phyloP scores from a whole-genome alignment of 1,140 invertebrate species.

The Drosophila gunungcola region DNA sequence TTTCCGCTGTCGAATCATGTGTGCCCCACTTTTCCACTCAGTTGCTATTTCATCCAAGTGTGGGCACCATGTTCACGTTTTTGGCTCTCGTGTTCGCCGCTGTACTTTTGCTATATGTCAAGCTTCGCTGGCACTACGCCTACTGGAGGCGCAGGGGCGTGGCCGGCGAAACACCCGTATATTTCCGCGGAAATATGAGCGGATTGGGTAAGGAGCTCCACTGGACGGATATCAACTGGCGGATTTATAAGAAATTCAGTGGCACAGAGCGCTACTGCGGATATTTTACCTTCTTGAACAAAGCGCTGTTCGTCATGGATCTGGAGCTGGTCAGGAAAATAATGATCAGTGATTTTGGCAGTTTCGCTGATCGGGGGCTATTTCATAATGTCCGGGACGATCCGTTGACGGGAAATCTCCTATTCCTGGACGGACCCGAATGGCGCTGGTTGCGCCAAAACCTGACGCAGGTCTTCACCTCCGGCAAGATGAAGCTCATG shows the following conservation, averaged over 20 bases:
- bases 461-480: slow-evolving; percentile 88
- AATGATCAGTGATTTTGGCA: slow-evolving; percentile 86
- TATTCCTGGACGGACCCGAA: slow-evolving; percentile 85
- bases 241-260: slow-evolving; percentile 58
- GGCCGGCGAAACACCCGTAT: slow-evolving; percentile 41
- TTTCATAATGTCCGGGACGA: slow-evolving; percentile 85
- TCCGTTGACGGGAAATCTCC: slow-evolving; percentile 85
- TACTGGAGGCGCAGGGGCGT: slow-evolving; percentile 86
- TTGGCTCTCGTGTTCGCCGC: slow-evolving; percentile 20
- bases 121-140: slow-evolving; percentile 47
- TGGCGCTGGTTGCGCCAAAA: slow-evolving; percentile 88
- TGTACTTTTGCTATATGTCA: slow-evolving; percentile 32
- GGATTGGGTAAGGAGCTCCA: slow-evolving; percentile 56
- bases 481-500: slow-evolving; percentile 87
- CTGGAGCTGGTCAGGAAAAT: slow-evolving; percentile 85
- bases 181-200: slow-evolving; percentile 61
- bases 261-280: slow-evolving; percentile 50
- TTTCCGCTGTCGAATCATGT: not conserved
- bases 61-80: slow-evolving; percentile 38
- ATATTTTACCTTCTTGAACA: slow-evolving; percentile 61
- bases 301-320: slow-evolving; percentile 68
- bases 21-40: slow-evolving; percentile 4
- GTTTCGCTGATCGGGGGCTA: slow-evolving; percentile 86
- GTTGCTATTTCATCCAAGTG: slow-evolving; percentile 18
- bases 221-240: slow-evolving; percentile 65